Conservation (phyloP, 2,888 invertebrate species). For the Nycteola revayana region DNA sequence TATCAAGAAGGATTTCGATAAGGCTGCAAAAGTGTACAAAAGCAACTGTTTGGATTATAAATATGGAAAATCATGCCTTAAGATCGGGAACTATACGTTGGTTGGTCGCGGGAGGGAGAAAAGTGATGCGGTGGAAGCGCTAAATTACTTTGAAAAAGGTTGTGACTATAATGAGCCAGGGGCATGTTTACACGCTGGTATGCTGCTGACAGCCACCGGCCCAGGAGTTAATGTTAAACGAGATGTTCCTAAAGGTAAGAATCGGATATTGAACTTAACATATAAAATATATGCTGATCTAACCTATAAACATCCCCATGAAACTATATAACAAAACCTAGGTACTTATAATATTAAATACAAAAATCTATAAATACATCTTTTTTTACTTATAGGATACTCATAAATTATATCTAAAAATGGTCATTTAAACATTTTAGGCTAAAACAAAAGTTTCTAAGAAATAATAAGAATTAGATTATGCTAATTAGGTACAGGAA, state of each 20-base stretch:
- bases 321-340: too few relatives aligned
- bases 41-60: constrained; percentile 93
- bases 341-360: too few relatives aligned
- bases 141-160: constrained; percentile 89
- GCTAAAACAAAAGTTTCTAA: too few relatives aligned
- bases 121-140: constrained; percentile 83
- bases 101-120: constrained; percentile 82
- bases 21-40: constrained; percentile 91
- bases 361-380: too few relatives aligned
- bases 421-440: too few relatives aligned
- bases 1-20: constrained; percentile 90
- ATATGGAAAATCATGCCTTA: constrained; percentile 93
- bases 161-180: constrained; percentile 87
- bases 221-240: constrained; percentile 75
- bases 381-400: too few relatives aligned
- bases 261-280: background rate
- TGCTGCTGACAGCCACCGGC: constrained; percentile 84
- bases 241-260: constrained; percentile 82
- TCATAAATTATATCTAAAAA: too few relatives aligned
- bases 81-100: constrained; percentile 89
- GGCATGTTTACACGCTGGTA: constrained; percentile 89
- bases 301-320: too few relatives aligned
- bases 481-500: too few relatives aligned
- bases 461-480: too few relatives aligned
- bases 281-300: too few relatives aligned